Conservation (phyloP, 30 jellyfish, hydroid and myxozoan species). For the Nemopilema nomurai region DNA sequence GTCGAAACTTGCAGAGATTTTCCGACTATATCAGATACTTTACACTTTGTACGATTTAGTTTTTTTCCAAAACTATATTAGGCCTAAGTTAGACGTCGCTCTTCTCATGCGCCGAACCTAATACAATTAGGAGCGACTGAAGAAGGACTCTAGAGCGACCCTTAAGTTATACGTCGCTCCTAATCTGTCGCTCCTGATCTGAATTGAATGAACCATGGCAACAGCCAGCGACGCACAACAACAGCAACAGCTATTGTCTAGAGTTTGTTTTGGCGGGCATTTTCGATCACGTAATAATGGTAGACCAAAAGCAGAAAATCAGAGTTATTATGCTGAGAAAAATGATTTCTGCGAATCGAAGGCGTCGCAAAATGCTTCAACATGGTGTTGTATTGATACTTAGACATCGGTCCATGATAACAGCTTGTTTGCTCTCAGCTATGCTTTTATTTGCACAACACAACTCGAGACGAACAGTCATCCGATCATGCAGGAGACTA, state of each 20-base stretch:
- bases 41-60: no score
- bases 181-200: no score
- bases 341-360: conserved; percentile 51
- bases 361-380: conserved; percentile 47
- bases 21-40: no score
- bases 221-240: not conserved
- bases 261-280: conserved; percentile 14
- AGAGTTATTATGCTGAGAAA: conserved; percentile 20
- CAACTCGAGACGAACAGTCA: not conserved
- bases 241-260: conserved; percentile 13
- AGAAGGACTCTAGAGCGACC: conserved; percentile 63
- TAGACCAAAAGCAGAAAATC: not conserved
- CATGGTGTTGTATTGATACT: conserved; percentile 22
- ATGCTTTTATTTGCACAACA: not conserved
- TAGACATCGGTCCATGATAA: conserved; percentile 19
- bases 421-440: not conserved
- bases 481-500: conserved; percentile 63
- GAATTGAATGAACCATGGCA: no score
- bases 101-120: conserved; percentile 74
- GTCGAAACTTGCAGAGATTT: no score
- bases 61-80: no score
- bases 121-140: conserved; percentile 41
- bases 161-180: conserved; percentile 66
- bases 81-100: conserved; percentile 71
- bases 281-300: no score